Evolutionary conservation across 2,797 vertebrate genomes (phyloP).

Genomic region (Esox masquinongy): DNA sequence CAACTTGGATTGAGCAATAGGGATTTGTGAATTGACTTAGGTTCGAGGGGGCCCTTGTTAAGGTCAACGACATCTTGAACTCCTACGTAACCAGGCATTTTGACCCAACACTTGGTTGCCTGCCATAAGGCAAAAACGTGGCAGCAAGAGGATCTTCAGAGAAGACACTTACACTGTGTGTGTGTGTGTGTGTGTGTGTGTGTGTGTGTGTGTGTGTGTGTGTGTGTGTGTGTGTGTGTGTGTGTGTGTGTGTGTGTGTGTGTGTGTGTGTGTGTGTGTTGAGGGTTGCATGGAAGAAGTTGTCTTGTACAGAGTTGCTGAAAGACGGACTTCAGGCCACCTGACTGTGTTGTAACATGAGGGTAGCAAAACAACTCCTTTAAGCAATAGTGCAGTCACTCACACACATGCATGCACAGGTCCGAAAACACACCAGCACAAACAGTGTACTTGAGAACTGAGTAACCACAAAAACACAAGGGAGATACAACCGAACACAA

Average conservation of each 20-base stretch:
- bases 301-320: slow-evolving; percentile 2
- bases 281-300: slow-evolving; percentile 5
- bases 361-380: slow-evolving; percentile 4
- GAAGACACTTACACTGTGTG: slow-evolving; percentile 1
- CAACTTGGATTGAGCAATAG: too few species aligned
- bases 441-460: background rate
- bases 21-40: too few species aligned
- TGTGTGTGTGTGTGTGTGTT: background rate
- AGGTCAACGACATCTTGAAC: too few species aligned
- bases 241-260: slow-evolving; percentile 13
- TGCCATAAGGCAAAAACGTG: too few species aligned
- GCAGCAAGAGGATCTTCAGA: too few species aligned
- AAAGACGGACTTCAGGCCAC: slow-evolving; percentile 23
- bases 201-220: slow-evolving; percentile 3
- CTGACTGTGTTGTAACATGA: slow-evolving; percentile 17
- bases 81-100: too few species aligned
- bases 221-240: slow-evolving; percentile 1
- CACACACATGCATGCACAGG: slow-evolving; percentile 1
- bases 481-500: background rate
- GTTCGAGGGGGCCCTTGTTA: too few species aligned
- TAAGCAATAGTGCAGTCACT: slow-evolving; percentile 6
- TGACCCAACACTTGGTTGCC: too few species aligned
- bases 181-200: slow-evolving; percentile 4
- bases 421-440: slow-evolving; percentile 2
- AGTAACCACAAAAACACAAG: slow-evolving; percentile 4